Base-by-base conservation (phyloP, 2,113 vertebrate species). In the Xiphophorus couchianus region DNA sequence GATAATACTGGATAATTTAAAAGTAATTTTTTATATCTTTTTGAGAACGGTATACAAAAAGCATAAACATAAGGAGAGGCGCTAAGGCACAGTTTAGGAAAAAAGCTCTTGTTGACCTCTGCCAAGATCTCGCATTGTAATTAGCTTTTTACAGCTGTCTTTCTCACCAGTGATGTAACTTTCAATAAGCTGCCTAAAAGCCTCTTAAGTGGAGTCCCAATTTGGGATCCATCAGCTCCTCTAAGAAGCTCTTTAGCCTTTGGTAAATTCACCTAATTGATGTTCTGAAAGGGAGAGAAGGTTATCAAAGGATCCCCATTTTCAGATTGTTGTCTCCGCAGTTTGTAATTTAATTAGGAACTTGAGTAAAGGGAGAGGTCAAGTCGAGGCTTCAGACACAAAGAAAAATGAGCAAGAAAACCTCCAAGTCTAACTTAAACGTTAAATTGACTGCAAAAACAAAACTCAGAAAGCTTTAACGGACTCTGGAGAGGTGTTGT, bases 101-200 rank as follows among this genome's bases (percentile, higher is more conserved):
- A 17, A 13, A 19, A 31, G 19, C 19, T 22, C 44, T 51, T 22
- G 9, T 44, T 42, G 15, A 44, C 37, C 14, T 44, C 5, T 44
- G 14, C 27, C 42, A 67, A 28, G 31, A 33, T 35, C 19, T 65
- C 9, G 30, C 28, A 54, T 2, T 30, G 10, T 37, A 70, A 27
- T 60, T 60, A 71, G 51, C 14, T 27, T 60, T 54, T 60, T 17
- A 27, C 31, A n/a, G n/a, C 48, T 35, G 44, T 48, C 29, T 54
- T 70, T 54, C 30, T 58, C 44, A 54, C 29, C 22, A 10, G 69
- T 27, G 51, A 71, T 37, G 29, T 31, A 71, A 35, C 68, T 70
- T 58, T 58, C 30, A 33, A n/a, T 58, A 58, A 70, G 22, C 29
- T 35, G 30, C 25, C 48, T n/a, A 33, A 70, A 70, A 33, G 31